Evolutionary conservation across 2,797 vertebrate genomes (phyloP), one percentile per base, ranked within the genome.

Genomic region (Stomatorhinus walkeri): DNA sequence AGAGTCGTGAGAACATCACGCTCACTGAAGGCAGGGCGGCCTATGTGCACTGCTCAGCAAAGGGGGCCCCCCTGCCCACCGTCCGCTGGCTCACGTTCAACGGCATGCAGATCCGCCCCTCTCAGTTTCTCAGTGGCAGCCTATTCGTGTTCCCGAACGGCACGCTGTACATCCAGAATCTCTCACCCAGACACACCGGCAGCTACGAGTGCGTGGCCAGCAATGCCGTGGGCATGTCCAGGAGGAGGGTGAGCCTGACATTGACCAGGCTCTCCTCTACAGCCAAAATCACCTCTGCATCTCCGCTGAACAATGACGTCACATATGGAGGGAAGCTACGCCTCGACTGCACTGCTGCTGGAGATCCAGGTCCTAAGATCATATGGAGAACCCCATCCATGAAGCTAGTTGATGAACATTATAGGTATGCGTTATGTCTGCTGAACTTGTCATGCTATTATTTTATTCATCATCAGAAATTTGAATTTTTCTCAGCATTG

Each of bases 361-460:
- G 98, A 46, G 94, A 96, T 22, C 98, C 98, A 48, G 94, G 96
- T 91, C 97, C 98, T 1, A 93, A 96, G 36, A 95, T 98, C 90
- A 92, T 98, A 68, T 99, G 98, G 98, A 96, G 97, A 68, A 95
- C 97, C 24, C 98, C 98, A 0, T 97, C 96, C 2, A 98, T 97
- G 92, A 96, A 97, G 88, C 94, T 97, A 90, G 96, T 98, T 72
- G 97, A 99, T 89, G 92, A 95, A 2, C 94, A 97, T 16, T 97
- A 96, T 94, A 98, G 98, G 98, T 99, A 94, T 4, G 61, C 16
- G 0, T 6, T 36, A 36, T 16, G 54, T 36, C 14, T 36, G 7
- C 49, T 85, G 14, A 85, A 51, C 10, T 76, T 19, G 22, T 48
- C 68, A 46, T 24, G 19, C 40, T 49, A 49, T 81, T 49, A 83